Evolutionary conservation across 2,888 invertebrate species (phyloP), one percentile per base, ranked within the genome.

Genomic region (Acleris literana): DNA sequence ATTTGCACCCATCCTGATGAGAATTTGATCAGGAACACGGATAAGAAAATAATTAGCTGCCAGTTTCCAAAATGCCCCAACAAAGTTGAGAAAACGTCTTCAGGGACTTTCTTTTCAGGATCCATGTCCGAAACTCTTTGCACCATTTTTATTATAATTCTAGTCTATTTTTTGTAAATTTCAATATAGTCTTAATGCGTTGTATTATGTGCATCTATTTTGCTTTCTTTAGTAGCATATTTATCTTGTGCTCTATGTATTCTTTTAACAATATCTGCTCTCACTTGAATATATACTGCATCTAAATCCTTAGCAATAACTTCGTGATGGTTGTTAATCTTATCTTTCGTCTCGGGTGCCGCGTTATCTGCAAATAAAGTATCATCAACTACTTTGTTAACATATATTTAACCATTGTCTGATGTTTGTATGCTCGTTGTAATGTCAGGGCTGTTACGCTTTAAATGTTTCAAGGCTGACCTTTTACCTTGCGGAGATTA

Each of bases 1-100:
- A 96, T 89, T 73, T 96, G 96, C 60, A 96, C 95, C 96, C 96
- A 96, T 6, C 96, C 96, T 0, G 96, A 95, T 0, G 96, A 95
- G 66, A 96, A 93, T 82, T 96, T 96, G 57, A 95, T 93, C 5
- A 96, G 78, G 22, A 95, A 94, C n/a, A 96, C 92, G 0, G 95
- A 88, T 0, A 93, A 77, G 63, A 95, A 95, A 1, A 96, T 90
- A 74, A 94, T 84, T 2, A 96, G 86, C 74, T 97, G 96, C 95
- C 96, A 97, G 74, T 86, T 91, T 4, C 96, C 96, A 54, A 96
- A 87, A 17, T 90, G 84, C 0, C 92, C 92, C 0, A 92, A 74
- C 1, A 92, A 69, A 39, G 82, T 83, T 1, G 84, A 82, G 33
- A 92, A 79, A 0, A 78, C 77, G 55, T 92, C 92, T n/a, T 88